Base-by-base conservation (phyloP, 2,797 vertebrate genomes). In the Sebastes hubbsi region DNA sequence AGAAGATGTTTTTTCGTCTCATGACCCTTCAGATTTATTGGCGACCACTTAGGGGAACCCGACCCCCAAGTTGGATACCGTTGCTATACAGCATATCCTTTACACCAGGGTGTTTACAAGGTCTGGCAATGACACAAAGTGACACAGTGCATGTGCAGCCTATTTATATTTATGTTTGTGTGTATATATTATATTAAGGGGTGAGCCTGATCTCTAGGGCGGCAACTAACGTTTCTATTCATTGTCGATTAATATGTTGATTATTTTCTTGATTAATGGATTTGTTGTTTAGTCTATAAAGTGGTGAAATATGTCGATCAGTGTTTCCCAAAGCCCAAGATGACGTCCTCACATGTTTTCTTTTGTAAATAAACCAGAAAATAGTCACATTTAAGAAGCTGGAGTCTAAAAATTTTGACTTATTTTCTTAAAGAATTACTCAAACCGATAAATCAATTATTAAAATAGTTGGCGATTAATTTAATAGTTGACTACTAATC, bases 101-200 rank as follows among this genome's bases (percentile, higher is more conserved):
- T 61, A 60, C 55, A 38, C 72, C 42, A 24, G 30, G 38, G 14
- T 55, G 42, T 73, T 68, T 68, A 24, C 61, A 60, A 63, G 32
- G n/a, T 61, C 24, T 22, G 59, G 30, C 56, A 69, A 32, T 66
- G 34, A 73, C 22, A 59, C 63, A 59, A 4, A 63, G 58, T 18
- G 14, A 36, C 25, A 59, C 29, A 24, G 16, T 25, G 34, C 2
- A 4, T 25, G 49, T 56, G 34, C 25, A 36, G 55, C 55, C 38
- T 60, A 34, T 70, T 78, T 63, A 52, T 77, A 46, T 32, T 16
- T 32, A 49, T 79, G 63, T 25, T 25, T 63, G 34, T 70, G n/a
- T 62, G 24, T 42, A 27, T 58, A 59, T 34, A 46, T 63, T 54
- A 55, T 58, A 79, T 62, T 75, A 65, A 56, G 32, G 1, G 25